phyloP scores from a whole-genome alignment of 2,113 vertebrate species.

The Leucosticte australis region DNA sequence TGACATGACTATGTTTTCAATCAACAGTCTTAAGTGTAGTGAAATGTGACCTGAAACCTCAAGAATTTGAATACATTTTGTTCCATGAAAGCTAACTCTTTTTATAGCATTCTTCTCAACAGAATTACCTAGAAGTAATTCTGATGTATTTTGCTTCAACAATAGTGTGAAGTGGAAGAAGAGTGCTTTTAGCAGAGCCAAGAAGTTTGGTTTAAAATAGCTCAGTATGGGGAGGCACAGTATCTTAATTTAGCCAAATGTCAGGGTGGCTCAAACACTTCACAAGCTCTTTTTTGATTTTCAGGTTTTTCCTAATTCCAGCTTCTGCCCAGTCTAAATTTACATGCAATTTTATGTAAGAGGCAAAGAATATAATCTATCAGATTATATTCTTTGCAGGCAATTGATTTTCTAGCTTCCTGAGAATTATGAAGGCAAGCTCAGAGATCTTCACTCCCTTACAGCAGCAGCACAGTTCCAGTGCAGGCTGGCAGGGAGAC shows the following conservation, averaged over 20 bases:
- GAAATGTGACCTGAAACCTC: neutral
- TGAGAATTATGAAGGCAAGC: neutral
- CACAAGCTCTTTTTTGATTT: neutral
- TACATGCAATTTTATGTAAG: neutral
- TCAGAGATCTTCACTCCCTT: neutral
- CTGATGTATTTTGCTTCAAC: neutral
- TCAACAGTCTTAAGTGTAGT: neutral
- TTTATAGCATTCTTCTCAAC: neutral
- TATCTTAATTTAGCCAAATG: constrained; percentile 14
- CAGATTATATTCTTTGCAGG: neutral
- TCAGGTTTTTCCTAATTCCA: constrained; percentile 35
- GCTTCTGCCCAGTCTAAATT: neutral
- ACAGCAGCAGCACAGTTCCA: accelerated
- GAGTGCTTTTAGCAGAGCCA: neutral
- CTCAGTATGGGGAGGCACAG: neutral
- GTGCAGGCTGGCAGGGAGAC: neutral
- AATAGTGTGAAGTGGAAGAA: neutral
- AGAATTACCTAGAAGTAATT: neutral
- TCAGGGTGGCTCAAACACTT: neutral
- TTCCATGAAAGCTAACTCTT: neutral
- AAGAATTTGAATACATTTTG: neutral
- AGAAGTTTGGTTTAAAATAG: constrained; percentile 34
- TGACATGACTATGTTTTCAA: neutral
- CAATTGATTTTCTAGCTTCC: neutral
- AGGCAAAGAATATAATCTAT: neutral